Base-by-base conservation (phyloP, 2,888 invertebrate genomes). In the Clusia tigrina region DNA sequence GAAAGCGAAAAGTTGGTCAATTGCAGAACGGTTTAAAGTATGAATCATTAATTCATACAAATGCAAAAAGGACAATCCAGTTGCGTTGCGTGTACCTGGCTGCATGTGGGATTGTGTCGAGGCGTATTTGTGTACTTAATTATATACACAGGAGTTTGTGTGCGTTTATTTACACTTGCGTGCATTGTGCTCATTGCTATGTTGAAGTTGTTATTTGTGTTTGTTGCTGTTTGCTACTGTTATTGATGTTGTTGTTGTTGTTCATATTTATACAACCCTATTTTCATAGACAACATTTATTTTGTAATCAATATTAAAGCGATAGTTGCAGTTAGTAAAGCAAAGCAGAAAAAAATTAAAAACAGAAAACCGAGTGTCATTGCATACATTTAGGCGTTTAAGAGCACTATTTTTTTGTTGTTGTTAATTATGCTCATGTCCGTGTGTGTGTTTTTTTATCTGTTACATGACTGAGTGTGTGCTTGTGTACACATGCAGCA, bases 401-500 rank as follows among this genome's bases (percentile, higher is more conserved):
- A 58, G 63, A n/a, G n/a, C n/a, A n/a, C n/a, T n/a, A n/a, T n/a
- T n/a, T n/a, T n/a, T n/a, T n/a, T n/a, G n/a, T 57, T 58, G 58
- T 58, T 66, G 66, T 66, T 66, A 66, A 66, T 66, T 63, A n/a
- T n/a, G n/a, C n/a, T n/a, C n/a, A n/a, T n/a, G 62, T 59, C 58
- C 59, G 62, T 48, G n/a, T n/a, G n/a, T n/a, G n/a, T n/a, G n/a
- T n/a, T n/a, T n/a, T n/a, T n/a, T n/a, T n/a, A n/a, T n/a, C n/a
- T n/a, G n/a, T n/a, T n/a, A n/a, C n/a, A n/a, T n/a, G n/a, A n/a
- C n/a, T n/a, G n/a, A n/a, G n/a, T n/a, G n/a, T n/a, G n/a, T n/a
- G n/a, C n/a, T n/a, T n/a, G n/a, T n/a, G n/a, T n/a, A 48, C 48
- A 48, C 6, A 3, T 2, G 3, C 17, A 2, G 5, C 24, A 25